A percentile compares a stretch with the other conserved stretches of the same genome.
phyloP scores from a whole-genome alignment of 2,113 vertebrate species.

The Heterotis niloticus region DNA sequence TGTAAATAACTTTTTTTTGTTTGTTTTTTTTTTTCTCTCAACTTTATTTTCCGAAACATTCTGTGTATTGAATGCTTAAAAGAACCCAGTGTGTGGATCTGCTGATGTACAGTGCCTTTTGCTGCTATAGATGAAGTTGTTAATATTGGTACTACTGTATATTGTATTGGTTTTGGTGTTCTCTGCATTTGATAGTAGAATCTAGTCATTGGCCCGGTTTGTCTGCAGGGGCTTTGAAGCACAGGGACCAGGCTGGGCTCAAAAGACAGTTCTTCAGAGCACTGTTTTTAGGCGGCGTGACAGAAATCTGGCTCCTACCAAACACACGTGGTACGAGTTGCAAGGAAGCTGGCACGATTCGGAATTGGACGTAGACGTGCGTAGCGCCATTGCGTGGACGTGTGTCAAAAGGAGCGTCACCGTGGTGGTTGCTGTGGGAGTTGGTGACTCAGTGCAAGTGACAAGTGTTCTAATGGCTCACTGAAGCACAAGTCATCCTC shows the following conservation, averaged over 20 bases:
- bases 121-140: slow-evolving; percentile 84
- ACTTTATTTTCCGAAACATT: slow-evolving; percentile 26
- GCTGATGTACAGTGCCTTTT: slow-evolving; percentile 87
- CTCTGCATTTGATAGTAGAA: slow-evolving; percentile 78
- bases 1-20: slow-evolving; percentile 29
- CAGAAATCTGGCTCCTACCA: background rate
- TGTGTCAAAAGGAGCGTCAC: background rate
- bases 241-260: background rate
- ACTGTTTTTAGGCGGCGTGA: background rate
- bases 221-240: slow-evolving; percentile 25
- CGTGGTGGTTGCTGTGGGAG: background rate
- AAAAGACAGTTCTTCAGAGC: background rate
- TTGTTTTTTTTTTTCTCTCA: background rate
- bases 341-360: background rate
- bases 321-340: too few species aligned
- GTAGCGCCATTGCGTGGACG: background rate
- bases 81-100: slow-evolving; percentile 77
- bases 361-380: background rate
- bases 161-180: slow-evolving; percentile 77
- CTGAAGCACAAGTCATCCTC: background rate
- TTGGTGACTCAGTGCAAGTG: background rate
- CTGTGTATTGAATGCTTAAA: slow-evolving; percentile 35
- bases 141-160: slow-evolving; percentile 76
- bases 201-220: slow-evolving; percentile 77
- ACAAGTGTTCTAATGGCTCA: background rate